These are phyloP conservation scores for Thalassophryne amazonica DNA, from an alignment of 2,797 vertebrate species.

Conservation along the genomic window DNA sequence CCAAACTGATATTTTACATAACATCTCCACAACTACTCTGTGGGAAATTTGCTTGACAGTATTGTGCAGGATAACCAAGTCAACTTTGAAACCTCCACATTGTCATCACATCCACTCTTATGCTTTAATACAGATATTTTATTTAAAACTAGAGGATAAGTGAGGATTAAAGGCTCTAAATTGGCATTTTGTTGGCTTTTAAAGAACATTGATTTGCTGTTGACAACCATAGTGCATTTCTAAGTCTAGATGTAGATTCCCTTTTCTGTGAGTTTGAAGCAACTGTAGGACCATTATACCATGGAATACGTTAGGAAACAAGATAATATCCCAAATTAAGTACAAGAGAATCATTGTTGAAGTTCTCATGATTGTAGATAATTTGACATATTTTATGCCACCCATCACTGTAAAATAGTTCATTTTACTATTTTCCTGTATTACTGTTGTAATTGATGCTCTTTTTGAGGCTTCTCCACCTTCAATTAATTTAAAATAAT, in stretches of 20 bases:
- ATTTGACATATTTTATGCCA: too few relatives aligned
- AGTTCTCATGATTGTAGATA: too few relatives aligned
- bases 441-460: too few relatives aligned
- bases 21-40: too few relatives aligned
- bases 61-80: conserved; percentile 13
- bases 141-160: conserved; percentile 43
- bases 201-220: conserved; percentile 27
- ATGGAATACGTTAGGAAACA: not conserved
- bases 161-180: conserved; percentile 44
- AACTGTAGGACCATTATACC: not conserved
- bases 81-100: conserved; percentile 17
- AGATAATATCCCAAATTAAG: too few relatives aligned
- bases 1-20: too few relatives aligned
- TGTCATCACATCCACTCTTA: conserved; percentile 25
- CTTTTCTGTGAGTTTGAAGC: not conserved
- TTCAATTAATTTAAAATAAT: too few relatives aligned
- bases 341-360: too few relatives aligned
- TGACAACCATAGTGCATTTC: conserved; percentile 17
- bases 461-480: too few relatives aligned
- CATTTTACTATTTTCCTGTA: too few relatives aligned
- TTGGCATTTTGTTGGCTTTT: conserved; percentile 47
- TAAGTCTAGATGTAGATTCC: conserved; percentile 13
- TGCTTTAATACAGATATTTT: conserved; percentile 43
- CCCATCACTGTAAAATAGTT: too few relatives aligned
- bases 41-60: conserved; percentile 31